A percentile compares a stretch with the other conserved stretches of the same genome.
These are phyloP conservation scores for Hypercompe scribonia DNA, from an alignment of 2,888 invertebrate genomes.

Conservation along the genomic window DNA sequence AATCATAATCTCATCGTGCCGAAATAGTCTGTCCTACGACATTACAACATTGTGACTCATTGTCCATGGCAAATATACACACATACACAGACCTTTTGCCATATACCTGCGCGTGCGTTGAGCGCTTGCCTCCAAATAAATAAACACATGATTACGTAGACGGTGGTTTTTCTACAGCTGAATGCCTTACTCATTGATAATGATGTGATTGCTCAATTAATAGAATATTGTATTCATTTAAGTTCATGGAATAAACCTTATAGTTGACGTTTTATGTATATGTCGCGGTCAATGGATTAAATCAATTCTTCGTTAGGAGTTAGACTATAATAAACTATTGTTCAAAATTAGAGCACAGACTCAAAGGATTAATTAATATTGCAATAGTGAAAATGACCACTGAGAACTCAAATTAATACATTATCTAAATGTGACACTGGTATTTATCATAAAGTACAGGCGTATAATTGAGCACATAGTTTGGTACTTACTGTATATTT, in stretches of 20 bases:
- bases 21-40: slow-evolving; percentile 81
- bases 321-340: slow-evolving; percentile 25
- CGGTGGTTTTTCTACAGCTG: slow-evolving; percentile 83
- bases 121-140: slow-evolving; percentile 71
- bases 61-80: slow-evolving; percentile 70
- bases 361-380: slow-evolving; percentile 47
- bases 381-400: slow-evolving; percentile 33
- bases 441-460: slow-evolving; percentile 50
- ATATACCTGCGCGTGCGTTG: slow-evolving; percentile 64
- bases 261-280: slow-evolving; percentile 47
- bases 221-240: slow-evolving; percentile 66
- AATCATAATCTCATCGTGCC: slow-evolving; percentile 81
- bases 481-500: slow-evolving; percentile 47
- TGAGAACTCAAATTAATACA: slow-evolving; percentile 41
- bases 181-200: slow-evolving; percentile 68
- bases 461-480: slow-evolving; percentile 49
- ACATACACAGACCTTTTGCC: slow-evolving; percentile 69
- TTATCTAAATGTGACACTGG: slow-evolving; percentile 50
- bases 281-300: slow-evolving; percentile 42
- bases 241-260: slow-evolving; percentile 63
- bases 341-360: slow-evolving; percentile 37
- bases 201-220: slow-evolving; percentile 67
- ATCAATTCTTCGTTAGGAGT: slow-evolving; percentile 33
- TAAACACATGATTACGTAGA: slow-evolving; percentile 73
- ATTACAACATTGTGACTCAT: slow-evolving; percentile 82